phyloP scores from a whole-genome alignment of 1,140 invertebrate genomes.

The Leptoteleia sp. region DNA sequence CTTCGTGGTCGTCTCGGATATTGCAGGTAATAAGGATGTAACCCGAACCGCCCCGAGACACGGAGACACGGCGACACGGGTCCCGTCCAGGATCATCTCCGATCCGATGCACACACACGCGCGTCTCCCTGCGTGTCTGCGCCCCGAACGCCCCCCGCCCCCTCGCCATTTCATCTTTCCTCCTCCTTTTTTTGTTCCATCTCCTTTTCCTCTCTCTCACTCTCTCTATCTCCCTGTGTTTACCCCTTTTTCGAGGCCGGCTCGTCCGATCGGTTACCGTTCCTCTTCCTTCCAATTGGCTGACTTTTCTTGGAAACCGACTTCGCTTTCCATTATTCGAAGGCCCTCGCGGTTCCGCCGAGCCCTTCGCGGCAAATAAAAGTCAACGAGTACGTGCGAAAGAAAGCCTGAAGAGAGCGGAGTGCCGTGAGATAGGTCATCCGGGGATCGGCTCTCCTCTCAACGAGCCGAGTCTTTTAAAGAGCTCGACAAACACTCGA shows the following conservation, averaged over 20 bases:
- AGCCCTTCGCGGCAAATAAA: slow-evolving; percentile 25
- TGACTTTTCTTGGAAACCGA: slow-evolving; percentile 25
- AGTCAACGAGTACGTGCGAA: slow-evolving; percentile 28
- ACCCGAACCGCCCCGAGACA: slow-evolving; percentile 71
- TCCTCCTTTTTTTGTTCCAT: no score
- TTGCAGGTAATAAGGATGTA: slow-evolving; percentile 77
- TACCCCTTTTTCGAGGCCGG: background rate
- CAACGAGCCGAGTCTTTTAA: slow-evolving; percentile 71
- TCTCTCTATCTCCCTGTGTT: no score
- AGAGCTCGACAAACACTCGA: slow-evolving; percentile 80
- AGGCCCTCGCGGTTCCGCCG: slow-evolving; percentile 9
- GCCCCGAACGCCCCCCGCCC: slow-evolving; percentile 12
- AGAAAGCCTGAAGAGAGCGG: slow-evolving; percentile 39
- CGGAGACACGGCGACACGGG: slow-evolving; percentile 64
- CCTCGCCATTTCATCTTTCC: slow-evolving; percentile 2
- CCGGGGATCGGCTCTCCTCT: slow-evolving; percentile 68
- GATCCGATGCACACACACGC: slow-evolving; percentile 57
- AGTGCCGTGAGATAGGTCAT: slow-evolving; percentile 79
- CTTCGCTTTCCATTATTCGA: slow-evolving; percentile 17
- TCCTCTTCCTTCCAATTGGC: slow-evolving; percentile 17
- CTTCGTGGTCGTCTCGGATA: slow-evolving; percentile 72
- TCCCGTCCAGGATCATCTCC: slow-evolving; percentile 66
- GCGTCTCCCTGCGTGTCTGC: slow-evolving; percentile 47
- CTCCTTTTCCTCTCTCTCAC: no score
- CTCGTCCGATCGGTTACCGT: slow-evolving; percentile 18